These are phyloP conservation scores for Phoebastria nigripes DNA, from an alignment of 2,797 vertebrate genomes.

Conservation along the genomic window DNA sequence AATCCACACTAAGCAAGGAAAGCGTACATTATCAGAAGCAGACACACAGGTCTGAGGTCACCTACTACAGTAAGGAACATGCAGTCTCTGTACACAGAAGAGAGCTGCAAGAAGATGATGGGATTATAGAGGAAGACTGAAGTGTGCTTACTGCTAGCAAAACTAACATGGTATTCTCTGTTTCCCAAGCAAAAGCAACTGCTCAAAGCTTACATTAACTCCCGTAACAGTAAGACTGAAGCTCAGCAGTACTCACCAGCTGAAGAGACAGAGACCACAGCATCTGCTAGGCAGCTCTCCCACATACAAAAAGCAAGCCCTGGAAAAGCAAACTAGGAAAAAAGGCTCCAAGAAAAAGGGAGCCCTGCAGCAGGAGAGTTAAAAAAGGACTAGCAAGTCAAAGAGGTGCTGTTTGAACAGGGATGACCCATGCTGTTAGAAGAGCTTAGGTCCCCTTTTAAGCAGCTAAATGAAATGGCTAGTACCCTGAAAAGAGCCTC, in stretches of 20 bases:
- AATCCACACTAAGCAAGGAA: background rate
- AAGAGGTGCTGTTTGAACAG: background rate
- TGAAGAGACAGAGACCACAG: background rate
- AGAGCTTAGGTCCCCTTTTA: background rate
- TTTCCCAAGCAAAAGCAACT: background rate
- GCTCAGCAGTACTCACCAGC: background rate
- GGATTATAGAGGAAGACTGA: background rate
- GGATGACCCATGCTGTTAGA: background rate
- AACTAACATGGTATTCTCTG: background rate
- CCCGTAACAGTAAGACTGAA: background rate
- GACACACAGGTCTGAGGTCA: background rate
- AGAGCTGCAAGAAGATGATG: background rate
- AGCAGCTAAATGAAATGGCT: background rate
- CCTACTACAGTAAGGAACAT: background rate
- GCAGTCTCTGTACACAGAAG: background rate
- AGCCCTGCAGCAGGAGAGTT: background rate
- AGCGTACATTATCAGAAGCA: background rate
- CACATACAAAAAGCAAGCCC: background rate
- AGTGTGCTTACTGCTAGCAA: background rate
- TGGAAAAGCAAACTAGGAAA: slow-evolving; percentile 7
- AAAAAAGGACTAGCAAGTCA: background rate
- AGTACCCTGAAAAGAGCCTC: background rate
- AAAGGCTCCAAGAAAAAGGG: background rate
- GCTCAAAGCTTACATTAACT: background rate
- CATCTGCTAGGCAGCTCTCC: background rate